Evolutionary conservation across 2,888 invertebrate genomes (phyloP).

Genomic region (Meghimatium bilineatum): DNA sequence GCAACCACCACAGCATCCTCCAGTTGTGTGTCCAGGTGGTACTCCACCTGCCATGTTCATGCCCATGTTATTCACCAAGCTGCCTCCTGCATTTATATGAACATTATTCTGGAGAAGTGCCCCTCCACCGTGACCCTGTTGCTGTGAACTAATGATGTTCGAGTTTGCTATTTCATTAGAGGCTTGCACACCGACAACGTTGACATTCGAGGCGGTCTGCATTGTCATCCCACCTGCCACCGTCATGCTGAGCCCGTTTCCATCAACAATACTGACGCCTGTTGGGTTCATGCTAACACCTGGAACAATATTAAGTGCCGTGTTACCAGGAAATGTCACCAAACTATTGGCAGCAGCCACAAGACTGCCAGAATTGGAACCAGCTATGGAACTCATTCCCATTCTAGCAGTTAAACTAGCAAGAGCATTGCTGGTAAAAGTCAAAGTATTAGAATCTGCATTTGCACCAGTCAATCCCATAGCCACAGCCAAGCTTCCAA

Average conservation of each 20-base stretch:
- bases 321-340: slow-evolving; percentile 44
- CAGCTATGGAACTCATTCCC: slow-evolving; percentile 49
- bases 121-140: slow-evolving; percentile 16
- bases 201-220: slow-evolving; percentile 30
- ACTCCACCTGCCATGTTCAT: neutral
- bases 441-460: slow-evolving; percentile 42
- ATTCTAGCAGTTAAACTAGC: slow-evolving; percentile 45
- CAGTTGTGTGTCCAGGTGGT: slow-evolving; percentile 13
- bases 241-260: slow-evolving; percentile 45
- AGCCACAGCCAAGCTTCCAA: slow-evolving; percentile 45
- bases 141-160: slow-evolving; percentile 20
- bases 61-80: slow-evolving; percentile 43
- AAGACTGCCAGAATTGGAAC: slow-evolving; percentile 28
- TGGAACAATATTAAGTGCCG: slow-evolving; percentile 45
- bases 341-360: slow-evolving; percentile 45
- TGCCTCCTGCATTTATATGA: slow-evolving; percentile 39
- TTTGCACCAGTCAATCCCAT: slow-evolving; percentile 45
- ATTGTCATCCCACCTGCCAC: slow-evolving; percentile 43
- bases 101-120: slow-evolving; percentile 42
- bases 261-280: slow-evolving; percentile 46
- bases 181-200: slow-evolving; percentile 31
- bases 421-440: slow-evolving; percentile 47
- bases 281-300: slow-evolving; percentile 46
- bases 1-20: slow-evolving; percentile 47
- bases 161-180: slow-evolving; percentile 28